A percentile compares a stretch with the other conserved stretches of the same genome.
Conservation (phyloP, 2,888 invertebrate genomes). For the Cheiracanthium punctorium region DNA sequence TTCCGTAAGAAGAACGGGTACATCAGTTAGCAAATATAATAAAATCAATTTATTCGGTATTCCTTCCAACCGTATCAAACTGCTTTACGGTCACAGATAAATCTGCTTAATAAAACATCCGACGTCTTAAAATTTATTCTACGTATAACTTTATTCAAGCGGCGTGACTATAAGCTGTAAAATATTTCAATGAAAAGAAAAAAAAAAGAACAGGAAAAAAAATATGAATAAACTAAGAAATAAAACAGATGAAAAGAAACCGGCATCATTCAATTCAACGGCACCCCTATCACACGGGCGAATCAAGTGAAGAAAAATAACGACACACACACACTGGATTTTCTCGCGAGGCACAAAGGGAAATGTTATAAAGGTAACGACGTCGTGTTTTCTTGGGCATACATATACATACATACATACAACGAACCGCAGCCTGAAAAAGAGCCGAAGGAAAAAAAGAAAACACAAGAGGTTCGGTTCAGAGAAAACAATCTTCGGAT, state of each 20-base stretch:
- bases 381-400: not conserved
- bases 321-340: not conserved
- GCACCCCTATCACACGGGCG: not conserved
- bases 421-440: too few species aligned
- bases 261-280: not conserved
- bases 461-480: not conserved
- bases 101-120: not conserved
- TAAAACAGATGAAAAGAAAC: not conserved
- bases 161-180: not conserved
- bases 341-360: conserved; percentile 1
- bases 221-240: not conserved
- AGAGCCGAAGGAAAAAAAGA: not conserved
- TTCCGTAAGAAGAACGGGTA: too few species aligned
- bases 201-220: not conserved
- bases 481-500: conserved; percentile 31
- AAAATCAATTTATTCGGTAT: not conserved
- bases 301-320: conserved; percentile 7
- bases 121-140: conserved; percentile 3
- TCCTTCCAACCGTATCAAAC: not conserved
- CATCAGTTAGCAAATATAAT: too few species aligned
- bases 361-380: conserved; percentile 14
- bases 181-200: not conserved
- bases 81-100: too few species aligned
- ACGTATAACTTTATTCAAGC: not conserved
- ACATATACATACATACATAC: too few species aligned